Base-by-base conservation (phyloP, 2,797 vertebrate genomes). In the Serranus cabrilla region DNA sequence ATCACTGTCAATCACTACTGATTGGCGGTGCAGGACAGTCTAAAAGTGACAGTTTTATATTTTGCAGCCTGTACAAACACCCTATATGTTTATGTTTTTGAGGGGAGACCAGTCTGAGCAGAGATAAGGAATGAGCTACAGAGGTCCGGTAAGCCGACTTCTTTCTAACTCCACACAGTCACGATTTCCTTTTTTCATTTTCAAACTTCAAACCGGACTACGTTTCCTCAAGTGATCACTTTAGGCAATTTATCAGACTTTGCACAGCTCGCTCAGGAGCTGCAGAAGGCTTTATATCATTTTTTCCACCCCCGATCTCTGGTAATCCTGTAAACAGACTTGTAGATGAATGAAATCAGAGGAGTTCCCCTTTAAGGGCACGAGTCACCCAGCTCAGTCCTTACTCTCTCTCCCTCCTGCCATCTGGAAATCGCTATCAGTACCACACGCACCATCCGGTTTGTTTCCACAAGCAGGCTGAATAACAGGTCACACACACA, bases 171-270 rank as follows among this genome's bases (percentile, higher is more conserved):
- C 11, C 18, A 47, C 20, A 42, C 16, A 9, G 1, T 5, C 5
- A 45, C 8, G 20, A 56, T 39, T 63, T 61, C 21, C 31, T 63
- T 60, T 45, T 46, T 7, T 45, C 20, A 34, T 61, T 67, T 72
- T 61, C 9, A 64, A 25, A 69, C 37, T 60, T 72, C 66, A 59
- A 9, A 40, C 8, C 25, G 16, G 51, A 39, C 18, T 10, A 52
- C 18, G 9, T n/a, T 54, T 7, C 40, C 55, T 51, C 7, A 43
- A 54, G 31, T 45, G 20, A 49, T 62, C 21, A 60, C 50, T 46
- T 21, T 50, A 42, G 21, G 54, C 10, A 50, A 55, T 54, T 25
- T 31, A 66, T 20, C 23, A 23, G 37, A 60, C 25, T n/a, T 68
- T 47, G 11, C 10, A 21, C 13, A 61, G 14, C 11, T 55, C 20